Conservation (phyloP, 2,888 invertebrate genomes). For the Stenoptilia bipunctidactyla region DNA sequence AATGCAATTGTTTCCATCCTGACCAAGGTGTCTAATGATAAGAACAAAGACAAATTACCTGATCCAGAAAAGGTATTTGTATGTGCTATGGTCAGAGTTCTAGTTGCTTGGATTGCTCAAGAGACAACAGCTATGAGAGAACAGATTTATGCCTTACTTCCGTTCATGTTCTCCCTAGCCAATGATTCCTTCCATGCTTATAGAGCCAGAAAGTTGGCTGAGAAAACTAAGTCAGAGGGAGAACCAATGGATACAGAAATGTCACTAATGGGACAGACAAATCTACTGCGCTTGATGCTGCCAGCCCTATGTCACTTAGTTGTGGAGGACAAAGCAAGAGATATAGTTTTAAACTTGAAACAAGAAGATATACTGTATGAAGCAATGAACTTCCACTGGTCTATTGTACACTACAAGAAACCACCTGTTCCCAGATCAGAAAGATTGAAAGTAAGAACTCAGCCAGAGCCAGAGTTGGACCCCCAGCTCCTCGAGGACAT, state of each 20-base stretch:
- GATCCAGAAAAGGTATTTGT: slow-evolving; percentile 82
- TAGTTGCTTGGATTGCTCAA: slow-evolving; percentile 92
- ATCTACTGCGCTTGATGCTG: slow-evolving; percentile 84
- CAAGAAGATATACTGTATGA: slow-evolving; percentile 86
- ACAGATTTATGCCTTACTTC: slow-evolving; percentile 84
- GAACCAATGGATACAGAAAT: slow-evolving; percentile 58
- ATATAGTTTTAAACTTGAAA: slow-evolving; percentile 81
- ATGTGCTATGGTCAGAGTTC: slow-evolving; percentile 86
- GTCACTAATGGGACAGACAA: slow-evolving; percentile 71
- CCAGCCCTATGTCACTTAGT: slow-evolving; percentile 93
- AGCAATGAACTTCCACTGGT: slow-evolving; percentile 86
- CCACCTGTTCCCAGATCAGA: slow-evolving; percentile 86
- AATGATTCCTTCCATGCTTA: slow-evolving; percentile 87
- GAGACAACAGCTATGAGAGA: slow-evolving; percentile 90
- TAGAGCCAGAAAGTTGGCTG: slow-evolving; percentile 76
- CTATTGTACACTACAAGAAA: slow-evolving; percentile 86
- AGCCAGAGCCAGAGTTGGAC: slow-evolving; percentile 82
- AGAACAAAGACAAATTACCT: slow-evolving; percentile 77
- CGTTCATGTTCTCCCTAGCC: slow-evolving; percentile 83
- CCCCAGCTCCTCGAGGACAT: slow-evolving; percentile 83
- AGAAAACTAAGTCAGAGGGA: slow-evolving; percentile 74
- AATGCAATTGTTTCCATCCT: slow-evolving; percentile 83
- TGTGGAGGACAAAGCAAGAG: slow-evolving; percentile 89
- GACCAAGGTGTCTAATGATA: slow-evolving; percentile 80
- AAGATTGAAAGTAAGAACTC: slow-evolving; percentile 79